Base-by-base conservation (phyloP, 2,113 vertebrate species). In the Tamias sibiricus region DNA sequence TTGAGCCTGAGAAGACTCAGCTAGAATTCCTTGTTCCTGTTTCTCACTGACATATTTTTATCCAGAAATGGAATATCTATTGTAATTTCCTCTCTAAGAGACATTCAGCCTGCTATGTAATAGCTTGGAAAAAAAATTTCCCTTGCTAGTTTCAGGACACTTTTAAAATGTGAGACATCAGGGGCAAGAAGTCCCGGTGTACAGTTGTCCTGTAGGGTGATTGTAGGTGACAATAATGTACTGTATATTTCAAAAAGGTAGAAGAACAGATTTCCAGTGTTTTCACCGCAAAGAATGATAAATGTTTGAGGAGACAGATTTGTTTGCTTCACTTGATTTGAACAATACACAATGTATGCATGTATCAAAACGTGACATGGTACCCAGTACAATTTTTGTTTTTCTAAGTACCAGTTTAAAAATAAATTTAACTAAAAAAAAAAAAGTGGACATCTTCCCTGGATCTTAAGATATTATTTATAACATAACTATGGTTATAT, bases 31-130 rank as follows among this genome's bases (percentile, higher is more conserved):
- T 68, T 79, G 40, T 76, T 92, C 87, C 64, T 85, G 47, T 64
- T 69, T 69, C 32, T 87, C 44, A 68, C n/a, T 74, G 30, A 72
- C 54, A 52, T 71, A 81, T 80, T 96, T 96, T 91, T 81, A 90
- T 87, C 37, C 49, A 90, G 52, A 84, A 96, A 93, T 19, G 6
- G 95, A 82, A 32, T 54, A 88, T 40, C 47, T 57, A 5, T 35
- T 20, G 1, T 42, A 28, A 72, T 69, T 72, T 84, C 22, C 54
- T 54, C 32, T 44, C 30, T 52, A 13, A 71, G 32, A 95, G 40
- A 83, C 86, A 81, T 52, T 77, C 87, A 8, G 42, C 26, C 54
- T 81, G 17, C 28, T 47, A 28, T 22, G 2, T 30, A 37, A 87
- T 28, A 72, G 87, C 47, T 14, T 35, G 59, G 26, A 30, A 93